Percentiles rank a stretch among this genome's conserved stretches.
These are phyloP conservation scores for Podarcis siculus DNA, from an alignment of 2,797 vertebrate species.

Conservation along the genomic window DNA sequence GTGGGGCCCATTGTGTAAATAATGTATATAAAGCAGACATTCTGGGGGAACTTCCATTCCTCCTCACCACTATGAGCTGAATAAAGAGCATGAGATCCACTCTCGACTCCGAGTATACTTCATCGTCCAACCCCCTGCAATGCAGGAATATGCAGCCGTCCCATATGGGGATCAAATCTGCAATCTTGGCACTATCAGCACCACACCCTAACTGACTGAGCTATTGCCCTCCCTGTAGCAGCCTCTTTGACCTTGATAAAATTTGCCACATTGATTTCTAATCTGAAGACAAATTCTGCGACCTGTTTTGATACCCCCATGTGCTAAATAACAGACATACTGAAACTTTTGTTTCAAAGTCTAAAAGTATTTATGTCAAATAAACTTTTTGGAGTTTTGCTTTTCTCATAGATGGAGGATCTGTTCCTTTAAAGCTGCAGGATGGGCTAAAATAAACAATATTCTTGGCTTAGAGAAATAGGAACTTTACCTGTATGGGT, in stretches of 20 bases:
- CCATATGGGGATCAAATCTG: no score
- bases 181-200: no score
- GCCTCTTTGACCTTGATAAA: background rate
- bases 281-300: background rate
- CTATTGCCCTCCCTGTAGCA: no score
- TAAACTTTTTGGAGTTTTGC: background rate
- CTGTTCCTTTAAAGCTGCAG: background rate
- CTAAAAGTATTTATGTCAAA: background rate
- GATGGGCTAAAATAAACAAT: background rate
- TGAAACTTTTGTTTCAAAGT: background rate
- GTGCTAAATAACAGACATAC: background rate
- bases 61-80: no score
- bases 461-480: background rate
- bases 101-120: no score
- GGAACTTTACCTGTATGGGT: conserved; percentile 81
- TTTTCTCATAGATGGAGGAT: background rate
- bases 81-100: no score
- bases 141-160: no score
- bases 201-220: no score
- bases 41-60: no score
- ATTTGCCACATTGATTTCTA: conserved; percentile 10
- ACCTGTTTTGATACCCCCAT: background rate
- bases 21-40: no score
- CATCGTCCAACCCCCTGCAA: no score
- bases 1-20: no score